These are phyloP conservation scores for Maconellicoccus hirsutus DNA, from an alignment of 1,140 invertebrate genomes.

Conservation along the genomic window DNA sequence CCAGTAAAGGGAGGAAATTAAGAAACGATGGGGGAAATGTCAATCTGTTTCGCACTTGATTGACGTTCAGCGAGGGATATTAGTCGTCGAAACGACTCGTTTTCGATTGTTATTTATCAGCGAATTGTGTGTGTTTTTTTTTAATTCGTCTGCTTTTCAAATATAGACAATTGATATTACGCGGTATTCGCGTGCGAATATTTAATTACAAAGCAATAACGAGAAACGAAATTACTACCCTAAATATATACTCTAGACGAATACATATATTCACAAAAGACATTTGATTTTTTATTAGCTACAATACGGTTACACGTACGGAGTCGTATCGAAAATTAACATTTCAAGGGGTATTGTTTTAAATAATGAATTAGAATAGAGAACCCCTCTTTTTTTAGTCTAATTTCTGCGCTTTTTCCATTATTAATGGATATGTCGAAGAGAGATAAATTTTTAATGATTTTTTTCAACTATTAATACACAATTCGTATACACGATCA, in stretches of 20 bases:
- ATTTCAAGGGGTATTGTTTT: no score
- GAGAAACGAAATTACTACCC: not conserved
- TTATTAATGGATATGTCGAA: no score
- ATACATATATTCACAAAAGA: no score
- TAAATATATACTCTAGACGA: not conserved
- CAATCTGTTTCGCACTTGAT: constrained; percentile 19
- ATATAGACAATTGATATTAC: not conserved
- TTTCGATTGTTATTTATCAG: constrained; percentile 3
- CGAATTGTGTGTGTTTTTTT: not conserved
- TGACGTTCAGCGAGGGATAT: constrained; percentile 16
- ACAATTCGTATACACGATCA: no score
- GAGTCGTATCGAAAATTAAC: no score
- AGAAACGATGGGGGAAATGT: constrained; percentile 12
- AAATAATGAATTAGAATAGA: no score
- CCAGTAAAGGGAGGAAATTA: constrained; percentile 7
- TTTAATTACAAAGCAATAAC: not conserved
- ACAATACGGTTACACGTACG: no score
- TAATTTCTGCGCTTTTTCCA: no score
- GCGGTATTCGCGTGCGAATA: constrained; percentile 1
- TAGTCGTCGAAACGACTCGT: constrained; percentile 9
- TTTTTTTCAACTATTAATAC: no score
- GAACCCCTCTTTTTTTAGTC: no score
- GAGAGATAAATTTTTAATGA: no score
- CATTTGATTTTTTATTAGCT: not conserved
- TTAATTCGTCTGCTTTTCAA: not conserved